phyloP scores from a whole-genome alignment of 2,113 vertebrate species.

The Siniperca chuatsi region DNA sequence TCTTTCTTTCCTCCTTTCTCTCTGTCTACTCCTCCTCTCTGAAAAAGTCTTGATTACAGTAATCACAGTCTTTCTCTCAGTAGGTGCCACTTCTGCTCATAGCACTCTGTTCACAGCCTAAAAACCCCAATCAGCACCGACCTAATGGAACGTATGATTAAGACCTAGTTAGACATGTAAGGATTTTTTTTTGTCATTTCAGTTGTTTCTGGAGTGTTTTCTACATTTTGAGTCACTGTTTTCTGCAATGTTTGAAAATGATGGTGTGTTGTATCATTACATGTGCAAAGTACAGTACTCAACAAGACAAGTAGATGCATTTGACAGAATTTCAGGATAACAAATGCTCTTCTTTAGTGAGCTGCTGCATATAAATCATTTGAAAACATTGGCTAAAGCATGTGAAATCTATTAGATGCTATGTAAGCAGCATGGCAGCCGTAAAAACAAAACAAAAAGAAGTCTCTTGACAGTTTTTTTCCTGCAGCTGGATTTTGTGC shows the following conservation, averaged over 20 bases:
- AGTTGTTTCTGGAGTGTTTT: neutral
- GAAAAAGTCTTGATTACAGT: slow-evolving; percentile 76
- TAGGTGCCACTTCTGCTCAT: slow-evolving; percentile 60
- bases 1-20: neutral
- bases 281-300: neutral
- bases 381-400: neutral
- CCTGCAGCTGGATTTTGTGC: neutral
- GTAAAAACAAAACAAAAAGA: too few species aligned
- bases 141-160: slow-evolving; percentile 72
- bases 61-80: slow-evolving; percentile 73
- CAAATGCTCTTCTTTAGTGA: neutral
- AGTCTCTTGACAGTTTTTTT: neutral
- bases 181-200: slow-evolving; percentile 20
- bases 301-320: neutral
- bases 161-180: slow-evolving; percentile 45
- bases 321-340: neutral
- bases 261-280: neutral
- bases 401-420: neutral
- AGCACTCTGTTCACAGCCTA: slow-evolving; percentile 61
- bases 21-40: slow-evolving; percentile 11
- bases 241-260: neutral
- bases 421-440: neutral
- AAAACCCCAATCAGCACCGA: slow-evolving; percentile 69
- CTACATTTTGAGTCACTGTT: neutral
- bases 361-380: neutral